phyloP scores from a whole-genome alignment of 2,888 invertebrate species.

The Ceratothoa steindachneri region DNA sequence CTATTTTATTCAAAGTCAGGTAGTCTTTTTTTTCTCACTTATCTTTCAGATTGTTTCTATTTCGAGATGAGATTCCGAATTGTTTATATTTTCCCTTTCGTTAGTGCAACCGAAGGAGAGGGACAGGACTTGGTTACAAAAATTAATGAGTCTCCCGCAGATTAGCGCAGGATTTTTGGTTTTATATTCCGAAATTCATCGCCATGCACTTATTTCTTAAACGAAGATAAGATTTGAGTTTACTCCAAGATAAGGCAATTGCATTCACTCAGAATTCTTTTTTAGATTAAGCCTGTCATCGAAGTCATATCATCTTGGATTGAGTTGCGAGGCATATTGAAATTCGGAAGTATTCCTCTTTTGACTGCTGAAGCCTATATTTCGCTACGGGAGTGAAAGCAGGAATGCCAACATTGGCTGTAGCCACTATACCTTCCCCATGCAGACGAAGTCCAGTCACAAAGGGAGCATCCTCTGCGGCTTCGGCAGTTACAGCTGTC shows the following conservation, averaged over 20 bases:
- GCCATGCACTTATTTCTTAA: neutral
- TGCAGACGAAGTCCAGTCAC: slow-evolving; percentile 5
- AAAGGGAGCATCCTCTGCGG: neutral
- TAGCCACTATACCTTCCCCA: slow-evolving; percentile 1
- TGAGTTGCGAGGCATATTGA: neutral
- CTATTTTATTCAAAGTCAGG: too few species aligned
- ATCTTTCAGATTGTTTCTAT: too few species aligned
- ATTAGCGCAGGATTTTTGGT: neutral
- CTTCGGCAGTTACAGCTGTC: slow-evolving; percentile 7
- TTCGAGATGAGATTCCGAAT: neutral
- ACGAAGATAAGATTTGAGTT: neutral
- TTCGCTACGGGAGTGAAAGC: neutral
- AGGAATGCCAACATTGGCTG: slow-evolving; percentile 4
- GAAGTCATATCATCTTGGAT: neutral
- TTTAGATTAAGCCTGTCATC: neutral
- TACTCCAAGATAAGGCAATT: too few species aligned
- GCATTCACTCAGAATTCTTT: too few species aligned
- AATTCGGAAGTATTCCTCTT: slow-evolving; percentile 5
- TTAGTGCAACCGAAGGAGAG: too few species aligned
- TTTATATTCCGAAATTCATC: neutral
- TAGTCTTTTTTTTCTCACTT: too few species aligned
- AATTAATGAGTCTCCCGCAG: neutral
- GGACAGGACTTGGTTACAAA: neutral
- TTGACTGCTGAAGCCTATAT: neutral
- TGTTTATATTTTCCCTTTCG: neutral